Conservation (phyloP, 2,113 vertebrate genomes). For the Saguinus imperator region DNA sequence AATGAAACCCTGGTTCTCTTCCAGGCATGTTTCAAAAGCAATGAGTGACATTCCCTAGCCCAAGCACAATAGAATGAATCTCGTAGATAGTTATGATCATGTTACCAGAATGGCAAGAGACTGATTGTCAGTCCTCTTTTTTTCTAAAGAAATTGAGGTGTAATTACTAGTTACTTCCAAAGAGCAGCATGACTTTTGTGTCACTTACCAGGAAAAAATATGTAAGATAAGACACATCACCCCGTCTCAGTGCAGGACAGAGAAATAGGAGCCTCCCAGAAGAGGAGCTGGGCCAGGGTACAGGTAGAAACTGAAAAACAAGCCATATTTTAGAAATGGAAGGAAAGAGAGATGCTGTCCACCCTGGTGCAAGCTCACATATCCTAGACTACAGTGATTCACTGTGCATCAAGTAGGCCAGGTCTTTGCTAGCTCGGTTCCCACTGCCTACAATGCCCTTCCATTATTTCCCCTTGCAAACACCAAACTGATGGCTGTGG, state of each 20-base stretch:
- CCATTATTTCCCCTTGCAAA: background rate
- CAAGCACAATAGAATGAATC: background rate
- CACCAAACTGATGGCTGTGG: background rate
- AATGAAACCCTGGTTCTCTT: background rate
- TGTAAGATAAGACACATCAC: background rate
- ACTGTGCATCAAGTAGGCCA: too few species aligned
- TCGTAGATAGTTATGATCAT: rapidly evolving
- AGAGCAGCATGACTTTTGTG: background rate
- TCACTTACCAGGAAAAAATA: background rate
- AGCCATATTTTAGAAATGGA: background rate
- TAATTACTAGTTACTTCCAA: background rate
- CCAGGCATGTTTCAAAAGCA: background rate
- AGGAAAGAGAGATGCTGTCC: background rate
- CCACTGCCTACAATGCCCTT: background rate
- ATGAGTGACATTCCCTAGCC: background rate
- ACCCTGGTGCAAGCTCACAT: background rate
- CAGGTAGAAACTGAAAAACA: background rate
- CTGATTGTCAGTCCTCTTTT: background rate
- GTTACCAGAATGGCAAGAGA: background rate
- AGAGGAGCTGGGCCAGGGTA: background rate
- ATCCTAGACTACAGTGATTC: background rate
- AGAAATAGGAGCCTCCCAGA: background rate
- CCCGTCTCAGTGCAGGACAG: background rate
- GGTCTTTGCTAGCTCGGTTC: background rate
- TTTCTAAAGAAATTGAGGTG: background rate